A percentile compares a stretch with the other conserved stretches of the same genome.
phyloP scores from a whole-genome alignment of 2,113 vertebrate species.

The Calonectris borealis region DNA sequence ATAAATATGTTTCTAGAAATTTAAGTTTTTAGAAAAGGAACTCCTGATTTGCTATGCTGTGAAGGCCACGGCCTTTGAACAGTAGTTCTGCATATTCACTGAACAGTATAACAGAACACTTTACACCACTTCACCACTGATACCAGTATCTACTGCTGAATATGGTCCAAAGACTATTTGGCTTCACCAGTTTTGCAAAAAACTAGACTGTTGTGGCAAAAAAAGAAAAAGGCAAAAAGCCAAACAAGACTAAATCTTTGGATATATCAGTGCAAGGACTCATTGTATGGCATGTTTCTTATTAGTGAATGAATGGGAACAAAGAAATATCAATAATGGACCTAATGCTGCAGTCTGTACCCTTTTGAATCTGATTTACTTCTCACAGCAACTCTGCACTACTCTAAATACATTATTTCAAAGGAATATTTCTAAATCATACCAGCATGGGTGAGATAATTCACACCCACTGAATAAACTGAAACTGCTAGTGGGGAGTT shows the following conservation, averaged over 20 bases:
- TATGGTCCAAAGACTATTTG: background rate
- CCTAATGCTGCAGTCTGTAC: background rate
- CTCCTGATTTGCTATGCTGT: background rate
- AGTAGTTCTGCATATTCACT: background rate
- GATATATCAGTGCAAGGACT: background rate
- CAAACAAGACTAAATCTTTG: background rate
- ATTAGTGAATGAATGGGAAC: background rate
- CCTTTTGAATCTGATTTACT: background rate
- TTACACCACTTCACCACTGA: background rate
- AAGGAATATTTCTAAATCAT: constrained; percentile 5
- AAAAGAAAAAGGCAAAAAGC: background rate
- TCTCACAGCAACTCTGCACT: background rate
- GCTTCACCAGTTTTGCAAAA: background rate
- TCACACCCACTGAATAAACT: constrained; percentile 23
- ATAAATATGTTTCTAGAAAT: background rate
- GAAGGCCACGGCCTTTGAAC: background rate
- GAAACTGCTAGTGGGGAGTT: background rate
- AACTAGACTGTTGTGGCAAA: background rate
- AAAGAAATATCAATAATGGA: background rate
- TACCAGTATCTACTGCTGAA: background rate
- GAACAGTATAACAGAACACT: background rate
- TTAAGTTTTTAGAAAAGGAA: background rate
- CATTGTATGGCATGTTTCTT: background rate
- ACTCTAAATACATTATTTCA: background rate
- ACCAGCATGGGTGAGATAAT: constrained; percentile 19